Conservation (phyloP, 2,797 vertebrate genomes). For the Clarias pachynema region DNA sequence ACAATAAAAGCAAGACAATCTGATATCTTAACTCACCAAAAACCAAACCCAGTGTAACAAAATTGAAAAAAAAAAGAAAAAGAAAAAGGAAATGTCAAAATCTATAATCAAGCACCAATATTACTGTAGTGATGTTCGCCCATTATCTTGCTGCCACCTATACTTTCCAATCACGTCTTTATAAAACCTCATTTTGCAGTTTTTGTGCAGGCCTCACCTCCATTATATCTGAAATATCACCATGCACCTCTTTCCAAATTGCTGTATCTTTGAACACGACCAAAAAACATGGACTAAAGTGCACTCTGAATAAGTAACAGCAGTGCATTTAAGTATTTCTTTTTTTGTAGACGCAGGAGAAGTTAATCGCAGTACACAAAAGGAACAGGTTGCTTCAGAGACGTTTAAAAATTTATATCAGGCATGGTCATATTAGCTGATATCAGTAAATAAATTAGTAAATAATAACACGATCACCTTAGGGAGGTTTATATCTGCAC, state of each 20-base stretch:
- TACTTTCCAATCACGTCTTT: constrained; percentile 6
- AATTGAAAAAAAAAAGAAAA: neutral
- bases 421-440: neutral
- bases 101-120: neutral
- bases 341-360: neutral
- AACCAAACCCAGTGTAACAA: neutral
- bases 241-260: neutral
- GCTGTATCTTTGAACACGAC: neutral
- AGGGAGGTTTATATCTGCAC: neutral
- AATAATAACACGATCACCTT: neutral
- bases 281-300: neutral
- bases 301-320: neutral
- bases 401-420: neutral
- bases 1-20: neutral
- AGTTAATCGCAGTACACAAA: neutral
- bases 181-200: constrained; percentile 29
- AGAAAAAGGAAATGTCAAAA: neutral
- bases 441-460: neutral
- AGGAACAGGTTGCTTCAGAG: neutral
- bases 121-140: neutral
- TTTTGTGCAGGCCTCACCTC: constrained; percentile 10
- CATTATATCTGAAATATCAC: constrained; percentile 9
- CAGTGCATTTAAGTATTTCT: neutral
- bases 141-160: constrained; percentile 26
- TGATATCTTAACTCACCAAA: neutral